Percentiles rank a stretch among this genome's conserved stretches.
Conservation (phyloP, 1,140 invertebrate species). For the Battus philenor region DNA sequence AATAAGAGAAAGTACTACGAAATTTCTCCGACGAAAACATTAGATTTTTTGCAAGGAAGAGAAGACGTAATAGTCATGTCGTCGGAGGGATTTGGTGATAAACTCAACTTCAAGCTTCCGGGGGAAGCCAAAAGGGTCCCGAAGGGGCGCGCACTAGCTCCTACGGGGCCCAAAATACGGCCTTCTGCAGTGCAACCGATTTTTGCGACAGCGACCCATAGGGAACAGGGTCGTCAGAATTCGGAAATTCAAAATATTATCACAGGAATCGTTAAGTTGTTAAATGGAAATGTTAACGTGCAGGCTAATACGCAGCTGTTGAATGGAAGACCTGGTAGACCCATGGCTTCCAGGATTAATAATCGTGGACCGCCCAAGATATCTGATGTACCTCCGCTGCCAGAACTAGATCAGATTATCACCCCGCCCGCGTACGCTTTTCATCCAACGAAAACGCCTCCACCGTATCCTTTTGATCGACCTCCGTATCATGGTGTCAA, state of each 20-base stretch:
- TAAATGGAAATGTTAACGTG: slow-evolving; percentile 92
- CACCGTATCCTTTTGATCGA: slow-evolving; percentile 84
- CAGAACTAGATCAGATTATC: slow-evolving; percentile 79
- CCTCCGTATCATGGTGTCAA: slow-evolving; percentile 82
- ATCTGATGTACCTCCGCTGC: slow-evolving; percentile 82
- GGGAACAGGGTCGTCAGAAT: slow-evolving; percentile 74
- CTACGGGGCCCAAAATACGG: slow-evolving; percentile 80
- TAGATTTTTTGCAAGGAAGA: slow-evolving; percentile 34
- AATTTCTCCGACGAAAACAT: slow-evolving; percentile 67
- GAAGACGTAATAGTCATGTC: slow-evolving; percentile 54
- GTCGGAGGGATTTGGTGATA: slow-evolving; percentile 54
- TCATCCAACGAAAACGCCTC: slow-evolving; percentile 73
- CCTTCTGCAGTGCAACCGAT: slow-evolving; percentile 70
- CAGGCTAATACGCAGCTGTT: slow-evolving; percentile 80
- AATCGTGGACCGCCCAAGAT: slow-evolving; percentile 91
- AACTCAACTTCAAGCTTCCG: slow-evolving; percentile 74
- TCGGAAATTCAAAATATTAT: slow-evolving; percentile 94
- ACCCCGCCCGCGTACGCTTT: slow-evolving; percentile 61
- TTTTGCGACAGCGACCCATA: slow-evolving; percentile 63
- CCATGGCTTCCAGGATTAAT: slow-evolving; percentile 85
- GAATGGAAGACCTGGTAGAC: slow-evolving; percentile 76
- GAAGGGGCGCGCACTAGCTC: slow-evolving; percentile 77
- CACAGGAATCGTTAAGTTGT: slow-evolving; percentile 90
- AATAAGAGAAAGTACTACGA: slow-evolving; percentile 68
- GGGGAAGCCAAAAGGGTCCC: slow-evolving; percentile 85